A percentile compares a stretch with the other conserved stretches of the same genome.
These are phyloP conservation scores for Semnornis frantzii DNA, from an alignment of 2,113 vertebrate genomes.

Conservation along the genomic window DNA sequence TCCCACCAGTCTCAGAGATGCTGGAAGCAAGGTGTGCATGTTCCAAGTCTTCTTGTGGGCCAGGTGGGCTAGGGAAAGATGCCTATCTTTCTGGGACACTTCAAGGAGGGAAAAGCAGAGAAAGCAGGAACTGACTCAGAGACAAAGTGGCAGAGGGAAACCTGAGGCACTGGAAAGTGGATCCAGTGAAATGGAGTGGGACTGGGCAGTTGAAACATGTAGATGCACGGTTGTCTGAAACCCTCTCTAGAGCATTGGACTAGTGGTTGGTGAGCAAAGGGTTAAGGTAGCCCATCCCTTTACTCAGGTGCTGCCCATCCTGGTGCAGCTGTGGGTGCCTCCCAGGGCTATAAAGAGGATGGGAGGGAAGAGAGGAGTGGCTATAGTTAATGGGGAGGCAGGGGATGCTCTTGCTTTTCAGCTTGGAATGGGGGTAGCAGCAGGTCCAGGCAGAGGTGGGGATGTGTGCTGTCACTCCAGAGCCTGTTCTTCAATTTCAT, in stretches of 20 bases:
- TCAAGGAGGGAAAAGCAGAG: not conserved
- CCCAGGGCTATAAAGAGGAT: not conserved
- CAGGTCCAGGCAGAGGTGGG: not conserved
- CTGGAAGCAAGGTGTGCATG: not conserved
- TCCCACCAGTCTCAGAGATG: not conserved
- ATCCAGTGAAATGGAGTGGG: not conserved
- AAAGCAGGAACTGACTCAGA: not conserved
- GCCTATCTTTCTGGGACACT: not conserved
- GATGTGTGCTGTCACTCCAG: accelerated
- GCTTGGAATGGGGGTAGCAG: not conserved
- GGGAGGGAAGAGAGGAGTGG: too few species aligned
- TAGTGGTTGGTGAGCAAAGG: not conserved
- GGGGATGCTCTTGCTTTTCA: not conserved
- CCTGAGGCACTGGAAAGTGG: not conserved
- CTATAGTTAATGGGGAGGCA: accelerated
- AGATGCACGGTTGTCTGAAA: not conserved
- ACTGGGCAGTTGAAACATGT: accelerated
- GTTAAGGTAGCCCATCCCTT: not conserved
- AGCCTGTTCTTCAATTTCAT: not conserved
- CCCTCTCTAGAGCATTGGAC: not conserved
- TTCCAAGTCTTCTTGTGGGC: not conserved
- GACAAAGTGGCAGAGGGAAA: accelerated
- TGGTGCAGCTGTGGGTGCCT: not conserved
- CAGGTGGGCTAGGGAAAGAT: not conserved
- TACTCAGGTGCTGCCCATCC: not conserved